Evolutionary conservation across 2,888 invertebrate species (phyloP), one percentile per base, ranked within the genome.

Genomic region (Saturnia pavonia): DNA sequence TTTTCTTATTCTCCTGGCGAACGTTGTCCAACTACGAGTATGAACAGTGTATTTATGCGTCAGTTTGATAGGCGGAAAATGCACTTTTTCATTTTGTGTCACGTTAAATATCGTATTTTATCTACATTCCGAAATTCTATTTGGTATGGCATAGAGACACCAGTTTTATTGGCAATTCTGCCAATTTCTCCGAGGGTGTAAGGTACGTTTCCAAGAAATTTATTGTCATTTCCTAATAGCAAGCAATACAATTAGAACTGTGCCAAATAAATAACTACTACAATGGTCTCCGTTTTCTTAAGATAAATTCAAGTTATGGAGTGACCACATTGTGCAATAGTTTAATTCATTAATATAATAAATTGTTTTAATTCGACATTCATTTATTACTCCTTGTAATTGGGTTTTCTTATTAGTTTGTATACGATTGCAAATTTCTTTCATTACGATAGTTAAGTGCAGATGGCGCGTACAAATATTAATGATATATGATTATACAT

Each of bases 401-500:
- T 22, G 7, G 25, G 9, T 57, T 57, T 57, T 27, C 34, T 2
- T 22, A 43, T 43, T 16, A 3, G 27, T 25, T 27, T 19, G n/a
- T 27, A n/a, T 19, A 43, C 42, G 70, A 66, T 68, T 77, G n/a
- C 81, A 79, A 84, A 4, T 4, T 27, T 54, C 16, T 19, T 48
- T 16, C 19, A 14, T 48, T 48, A 16, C 0, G 12, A 45, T 14
- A 3, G 45, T 45, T 34, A 2, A 6, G 34, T 34, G 34, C 34
- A 34, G 34, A 34, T 34, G 6, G 34, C 6, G 34, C 34, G 34
- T 34, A 34, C 34, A 34, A 34, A 34, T 34, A 34, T 34, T 4
- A 34, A 6, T 34, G 34, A 34, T 34, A 34, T 34, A 6, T 34
- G 2, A 34, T 34, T 34, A 34, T 34, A 34, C 2, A 34, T 34